Evolutionary conservation across 2,888 invertebrate species (phyloP).

Genomic region (Phortica okadai): DNA sequence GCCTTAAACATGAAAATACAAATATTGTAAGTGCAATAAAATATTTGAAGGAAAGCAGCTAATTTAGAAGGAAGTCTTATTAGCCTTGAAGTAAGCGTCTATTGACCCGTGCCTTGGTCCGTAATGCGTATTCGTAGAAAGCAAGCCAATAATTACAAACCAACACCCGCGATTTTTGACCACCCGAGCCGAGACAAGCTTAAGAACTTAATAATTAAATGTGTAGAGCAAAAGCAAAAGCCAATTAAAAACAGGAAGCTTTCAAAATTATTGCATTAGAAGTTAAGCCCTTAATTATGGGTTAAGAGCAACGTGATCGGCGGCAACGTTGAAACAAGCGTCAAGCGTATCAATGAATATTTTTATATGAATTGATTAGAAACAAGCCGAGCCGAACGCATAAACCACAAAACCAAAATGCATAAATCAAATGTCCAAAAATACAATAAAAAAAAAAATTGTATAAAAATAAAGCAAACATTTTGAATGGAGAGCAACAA

Average conservation of each 20-base stretch:
- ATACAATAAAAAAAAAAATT: slow-evolving; percentile 11
- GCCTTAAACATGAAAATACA: too few species aligned
- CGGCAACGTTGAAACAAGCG: background rate
- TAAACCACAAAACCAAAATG: slow-evolving; percentile 25
- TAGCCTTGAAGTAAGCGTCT: slow-evolving; percentile 56
- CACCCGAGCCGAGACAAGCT: slow-evolving; percentile 52
- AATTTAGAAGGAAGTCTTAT: too few species aligned
- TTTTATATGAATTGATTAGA: too few species aligned
- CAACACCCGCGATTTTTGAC: slow-evolving; percentile 38
- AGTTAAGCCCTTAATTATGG: slow-evolving; percentile 65
- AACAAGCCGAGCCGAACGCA: slow-evolving; percentile 5
- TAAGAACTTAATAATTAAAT: slow-evolving; percentile 32
- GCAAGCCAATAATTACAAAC: slow-evolving; percentile 52
- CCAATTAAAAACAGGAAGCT: slow-evolving; percentile 68
- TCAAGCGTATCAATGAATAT: background rate
- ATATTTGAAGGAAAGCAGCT: too few species aligned
- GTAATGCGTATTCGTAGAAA: background rate
- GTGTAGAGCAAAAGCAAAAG: slow-evolving; percentile 42
- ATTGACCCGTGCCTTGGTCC: slow-evolving; percentile 46
- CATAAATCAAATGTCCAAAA: slow-evolving; percentile 59
- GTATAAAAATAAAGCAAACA: slow-evolving; percentile 35
- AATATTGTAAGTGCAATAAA: too few species aligned
- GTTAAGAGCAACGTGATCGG: background rate
- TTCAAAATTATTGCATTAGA: slow-evolving; percentile 65
- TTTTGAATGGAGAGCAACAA: slow-evolving; percentile 28